Conservation (phyloP, 1,140 invertebrate species). For the Eubasilissa regina region DNA sequence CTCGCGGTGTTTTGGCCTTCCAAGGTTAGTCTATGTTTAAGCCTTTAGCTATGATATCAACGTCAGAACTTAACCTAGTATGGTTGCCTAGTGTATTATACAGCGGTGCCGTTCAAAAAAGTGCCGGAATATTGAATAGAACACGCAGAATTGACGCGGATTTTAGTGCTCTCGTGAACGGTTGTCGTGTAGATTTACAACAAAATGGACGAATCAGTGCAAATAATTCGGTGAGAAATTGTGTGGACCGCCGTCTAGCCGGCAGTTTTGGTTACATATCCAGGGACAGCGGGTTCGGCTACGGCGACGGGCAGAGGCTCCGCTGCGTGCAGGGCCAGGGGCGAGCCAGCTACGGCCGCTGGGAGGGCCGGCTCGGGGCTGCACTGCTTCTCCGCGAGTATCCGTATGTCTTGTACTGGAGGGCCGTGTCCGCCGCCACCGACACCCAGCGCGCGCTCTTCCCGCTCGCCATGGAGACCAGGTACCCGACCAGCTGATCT, state of each 20-base stretch:
- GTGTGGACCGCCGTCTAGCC: slow-evolving; percentile 46
- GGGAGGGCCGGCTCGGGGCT: slow-evolving; percentile 40
- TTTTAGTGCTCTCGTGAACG: slow-evolving; percentile 51
- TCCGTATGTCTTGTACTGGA: slow-evolving; percentile 56
- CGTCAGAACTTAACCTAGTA: slow-evolving; percentile 60
- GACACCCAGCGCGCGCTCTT: slow-evolving; percentile 47
- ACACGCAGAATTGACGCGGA: slow-evolving; percentile 47
- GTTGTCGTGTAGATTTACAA: slow-evolving; percentile 49
- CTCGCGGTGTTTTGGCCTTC: slow-evolving; percentile 55
- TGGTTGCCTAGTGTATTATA: slow-evolving; percentile 60
- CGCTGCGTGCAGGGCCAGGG: slow-evolving; percentile 11
- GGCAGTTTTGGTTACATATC: slow-evolving; percentile 45
- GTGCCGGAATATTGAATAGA: slow-evolving; percentile 52
- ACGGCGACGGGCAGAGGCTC: slow-evolving; percentile 42
- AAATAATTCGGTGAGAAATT: slow-evolving; percentile 53
- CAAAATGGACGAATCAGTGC: slow-evolving; percentile 54
- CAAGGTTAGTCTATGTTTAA: slow-evolving; percentile 56
- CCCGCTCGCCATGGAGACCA: slow-evolving; percentile 59
- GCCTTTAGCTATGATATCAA: slow-evolving; percentile 59
- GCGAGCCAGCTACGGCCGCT: slow-evolving; percentile 23
- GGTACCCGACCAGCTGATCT: slow-evolving; percentile 39
- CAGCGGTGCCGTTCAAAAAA: slow-evolving; percentile 51
- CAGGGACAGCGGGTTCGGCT: slow-evolving; percentile 40
- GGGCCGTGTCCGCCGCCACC: slow-evolving; percentile 44
- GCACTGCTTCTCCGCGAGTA: slow-evolving; percentile 44